These are phyloP conservation scores for Drosophila rhopaloa DNA, from an alignment of 1,140 invertebrate species.

Conservation along the genomic window DNA sequence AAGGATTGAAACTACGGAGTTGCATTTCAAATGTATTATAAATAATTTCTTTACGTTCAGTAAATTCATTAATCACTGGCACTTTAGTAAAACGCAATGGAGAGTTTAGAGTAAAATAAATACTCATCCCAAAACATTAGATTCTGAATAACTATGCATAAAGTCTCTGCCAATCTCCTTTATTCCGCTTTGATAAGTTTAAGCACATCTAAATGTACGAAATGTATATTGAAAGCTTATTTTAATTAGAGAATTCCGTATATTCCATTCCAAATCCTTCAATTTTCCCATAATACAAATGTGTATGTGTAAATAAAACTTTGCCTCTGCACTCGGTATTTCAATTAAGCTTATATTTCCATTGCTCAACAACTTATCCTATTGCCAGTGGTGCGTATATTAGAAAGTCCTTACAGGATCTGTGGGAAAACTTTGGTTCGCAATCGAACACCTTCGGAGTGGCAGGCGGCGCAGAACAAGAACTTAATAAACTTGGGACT, in stretches of 20 bases:
- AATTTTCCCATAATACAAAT: too few relatives aligned
- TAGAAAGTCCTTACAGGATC: neutral
- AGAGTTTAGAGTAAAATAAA: too few relatives aligned
- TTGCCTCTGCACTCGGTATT: neutral
- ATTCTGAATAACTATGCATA: too few relatives aligned
- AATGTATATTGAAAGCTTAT: neutral
- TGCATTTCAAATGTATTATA: too few relatives aligned
- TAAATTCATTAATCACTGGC: too few relatives aligned
- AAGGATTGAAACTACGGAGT: too few relatives aligned
- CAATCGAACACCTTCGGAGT: constrained; percentile 27
- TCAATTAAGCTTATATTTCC: constrained; percentile 6
- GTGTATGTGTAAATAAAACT: neutral
- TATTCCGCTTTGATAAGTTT: too few relatives aligned
- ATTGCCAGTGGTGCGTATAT: neutral
- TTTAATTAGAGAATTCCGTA: neutral
- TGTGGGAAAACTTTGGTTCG: constrained; percentile 7
- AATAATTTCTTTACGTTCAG: too few relatives aligned
- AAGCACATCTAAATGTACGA: too few relatives aligned
- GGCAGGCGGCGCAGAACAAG: neutral
- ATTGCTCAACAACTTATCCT: constrained; percentile 3
- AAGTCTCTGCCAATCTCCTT: too few relatives aligned
- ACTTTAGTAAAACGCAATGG: too few relatives aligned
- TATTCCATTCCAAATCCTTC: neutral
- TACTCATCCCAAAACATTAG: too few relatives aligned
- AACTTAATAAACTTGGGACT: constrained; percentile 33